A percentile compares a stretch with the other conserved stretches of the same genome.
Evolutionary conservation across 1,140 invertebrate genomes (phyloP).

Genomic region (Venturia canescens): DNA sequence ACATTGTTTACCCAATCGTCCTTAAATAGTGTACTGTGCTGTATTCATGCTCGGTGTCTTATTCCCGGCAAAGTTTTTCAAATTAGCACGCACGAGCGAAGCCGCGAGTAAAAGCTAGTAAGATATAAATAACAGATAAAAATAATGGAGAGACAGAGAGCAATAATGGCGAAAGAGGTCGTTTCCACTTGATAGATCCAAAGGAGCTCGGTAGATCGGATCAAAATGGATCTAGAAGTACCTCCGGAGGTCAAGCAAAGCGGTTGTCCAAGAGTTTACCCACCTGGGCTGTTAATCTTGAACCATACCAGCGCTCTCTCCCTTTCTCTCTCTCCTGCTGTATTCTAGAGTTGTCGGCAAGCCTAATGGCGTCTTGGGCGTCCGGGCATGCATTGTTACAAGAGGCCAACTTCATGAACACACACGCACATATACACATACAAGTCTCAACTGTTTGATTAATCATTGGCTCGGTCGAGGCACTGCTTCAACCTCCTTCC

Average conservation of each 20-base stretch:
- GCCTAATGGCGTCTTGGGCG: constrained; percentile 60
- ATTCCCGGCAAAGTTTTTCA: too few species aligned
- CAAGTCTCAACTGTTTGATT: constrained; percentile 64
- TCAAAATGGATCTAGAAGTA: constrained; percentile 32
- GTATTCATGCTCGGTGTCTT: too few species aligned
- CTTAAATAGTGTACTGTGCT: too few species aligned
- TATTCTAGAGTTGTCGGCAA: not conserved
- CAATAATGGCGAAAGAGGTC: not conserved
- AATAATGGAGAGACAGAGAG: not conserved
- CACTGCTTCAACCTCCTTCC: too few species aligned
- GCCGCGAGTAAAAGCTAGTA: too few species aligned
- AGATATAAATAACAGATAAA: too few species aligned
- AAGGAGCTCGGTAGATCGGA: constrained; percentile 12
- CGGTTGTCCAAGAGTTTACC: constrained; percentile 54
- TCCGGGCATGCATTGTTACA: constrained; percentile 61
- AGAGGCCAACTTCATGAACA: constrained; percentile 39
- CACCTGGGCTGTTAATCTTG: constrained; percentile 61
- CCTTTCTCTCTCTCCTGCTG: constrained; percentile 6
- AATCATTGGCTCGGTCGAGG: constrained; percentile 38
- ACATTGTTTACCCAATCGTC: too few species aligned
- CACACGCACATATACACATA: not conserved
- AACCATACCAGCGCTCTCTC: constrained; percentile 35
- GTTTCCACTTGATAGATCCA: not conserved
- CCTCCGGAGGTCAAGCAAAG: not conserved
- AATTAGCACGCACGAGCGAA: too few species aligned